These are phyloP conservation scores for Drosophila mayaguana DNA, from an alignment of 2,888 invertebrate species.

Conservation along the genomic window DNA sequence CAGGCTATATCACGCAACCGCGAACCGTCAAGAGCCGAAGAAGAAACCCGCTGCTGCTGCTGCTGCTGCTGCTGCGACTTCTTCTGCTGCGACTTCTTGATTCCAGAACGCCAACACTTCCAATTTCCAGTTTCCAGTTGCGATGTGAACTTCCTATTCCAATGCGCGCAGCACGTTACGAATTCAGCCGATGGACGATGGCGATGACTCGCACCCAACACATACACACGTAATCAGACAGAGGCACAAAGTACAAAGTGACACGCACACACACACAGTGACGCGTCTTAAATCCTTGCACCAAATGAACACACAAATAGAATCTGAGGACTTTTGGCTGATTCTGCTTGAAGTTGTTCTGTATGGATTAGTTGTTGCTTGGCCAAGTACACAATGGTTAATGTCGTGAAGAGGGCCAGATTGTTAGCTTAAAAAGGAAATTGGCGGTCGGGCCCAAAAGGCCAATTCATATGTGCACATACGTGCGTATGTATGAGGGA, in stretches of 20 bases:
- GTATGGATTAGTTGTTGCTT: conserved; percentile 60
- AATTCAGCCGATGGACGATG: conserved; percentile 37
- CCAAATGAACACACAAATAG: conserved; percentile 45
- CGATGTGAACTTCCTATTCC: conserved; percentile 73
- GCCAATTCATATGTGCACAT: conserved; percentile 21
- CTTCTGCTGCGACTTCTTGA: conserved; percentile 25
- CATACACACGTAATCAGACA: conserved; percentile 11
- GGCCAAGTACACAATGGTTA: conserved; percentile 84
- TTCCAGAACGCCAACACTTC: conserved; percentile 57
- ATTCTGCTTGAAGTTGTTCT: conserved; percentile 5
- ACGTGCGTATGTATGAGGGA: not conserved
- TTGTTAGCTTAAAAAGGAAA: conserved; percentile 83
- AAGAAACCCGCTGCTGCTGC: conserved; percentile 45
- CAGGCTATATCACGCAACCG: conserved; percentile 67
- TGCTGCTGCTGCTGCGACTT: conserved; percentile 19
- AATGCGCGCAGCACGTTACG: conserved; percentile 55
- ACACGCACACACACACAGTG: conserved; percentile 25
- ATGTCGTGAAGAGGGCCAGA: conserved; percentile 80
- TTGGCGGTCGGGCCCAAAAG: conserved; percentile 60
- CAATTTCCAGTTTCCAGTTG: conserved; percentile 61
- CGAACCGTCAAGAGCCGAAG: conserved; percentile 71
- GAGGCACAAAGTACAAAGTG: conserved; percentile 19
- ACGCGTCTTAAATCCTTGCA: conserved; percentile 68
- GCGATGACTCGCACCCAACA: conserved; percentile 48
- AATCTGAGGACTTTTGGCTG: conserved; percentile 29